These are phyloP conservation scores for Zaprionus vittiger DNA, from an alignment of 1,140 invertebrate species.

Conservation along the genomic window DNA sequence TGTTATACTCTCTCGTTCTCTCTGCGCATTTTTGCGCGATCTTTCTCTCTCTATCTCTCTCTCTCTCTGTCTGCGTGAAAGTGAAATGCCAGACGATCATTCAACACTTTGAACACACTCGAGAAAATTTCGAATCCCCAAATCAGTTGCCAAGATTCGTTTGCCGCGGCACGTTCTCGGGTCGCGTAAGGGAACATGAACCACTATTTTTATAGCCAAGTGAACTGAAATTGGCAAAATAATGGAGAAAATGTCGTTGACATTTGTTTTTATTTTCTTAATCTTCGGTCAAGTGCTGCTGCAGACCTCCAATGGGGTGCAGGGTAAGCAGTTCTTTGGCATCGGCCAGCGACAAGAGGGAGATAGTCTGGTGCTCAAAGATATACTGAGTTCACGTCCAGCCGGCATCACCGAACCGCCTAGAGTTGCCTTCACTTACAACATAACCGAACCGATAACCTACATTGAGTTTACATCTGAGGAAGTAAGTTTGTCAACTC, in stretches of 20 bases:
- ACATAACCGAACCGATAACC: constrained; percentile 70
- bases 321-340: constrained; percentile 53
- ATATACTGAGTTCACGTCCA: constrained; percentile 63
- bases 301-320: constrained; percentile 11
- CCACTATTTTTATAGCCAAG: not conserved
- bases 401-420: constrained; percentile 47
- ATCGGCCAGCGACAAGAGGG: constrained; percentile 57
- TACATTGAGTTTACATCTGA: constrained; percentile 70
- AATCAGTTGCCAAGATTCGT: constrained; percentile 67
- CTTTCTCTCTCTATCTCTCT: not conserved
- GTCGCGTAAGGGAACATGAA: constrained; percentile 34
- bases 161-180: constrained; percentile 62
- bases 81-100: constrained; percentile 57
- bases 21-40: not conserved
- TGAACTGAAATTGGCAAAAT: constrained; percentile 13
- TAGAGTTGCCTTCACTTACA: constrained; percentile 66
- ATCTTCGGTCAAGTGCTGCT: constrained; percentile 35
- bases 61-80: constrained; percentile 39
- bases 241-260: constrained; percentile 37
- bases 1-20: not conserved
- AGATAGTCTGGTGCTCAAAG: constrained; percentile 73
- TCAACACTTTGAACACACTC: constrained; percentile 51
- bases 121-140: constrained; percentile 10
- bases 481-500: constrained; percentile 65
- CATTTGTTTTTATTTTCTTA: constrained; percentile 29